Evolutionary conservation across 2,888 invertebrate genomes (phyloP).

Genomic region (Heliconius erato): DNA sequence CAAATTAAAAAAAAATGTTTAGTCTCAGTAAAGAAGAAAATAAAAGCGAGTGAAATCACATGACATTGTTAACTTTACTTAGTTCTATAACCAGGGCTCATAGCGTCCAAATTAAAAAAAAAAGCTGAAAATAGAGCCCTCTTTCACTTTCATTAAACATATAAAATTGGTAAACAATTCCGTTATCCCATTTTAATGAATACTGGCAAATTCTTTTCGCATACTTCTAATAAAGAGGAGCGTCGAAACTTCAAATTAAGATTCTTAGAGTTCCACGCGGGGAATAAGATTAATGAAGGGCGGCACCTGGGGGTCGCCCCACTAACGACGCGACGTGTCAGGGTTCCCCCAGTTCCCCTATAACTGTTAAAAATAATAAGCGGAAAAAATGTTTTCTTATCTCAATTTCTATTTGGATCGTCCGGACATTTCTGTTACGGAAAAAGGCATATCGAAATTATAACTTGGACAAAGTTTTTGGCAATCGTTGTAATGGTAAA

Average conservation of each 20-base stretch:
- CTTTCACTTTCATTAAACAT: slow-evolving; percentile 49
- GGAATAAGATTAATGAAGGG: slow-evolving; percentile 85
- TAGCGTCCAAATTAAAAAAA: not conserved
- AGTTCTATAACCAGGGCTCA: not conserved
- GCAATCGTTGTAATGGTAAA: slow-evolving; percentile 47
- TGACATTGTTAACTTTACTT: not conserved
- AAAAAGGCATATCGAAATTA: slow-evolving; percentile 39
- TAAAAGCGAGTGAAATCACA: not conserved
- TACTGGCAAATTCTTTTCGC: slow-evolving; percentile 81
- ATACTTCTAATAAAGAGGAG: slow-evolving; percentile 84
- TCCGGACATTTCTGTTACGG: slow-evolving; percentile 29
- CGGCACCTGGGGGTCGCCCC: slow-evolving; percentile 76
- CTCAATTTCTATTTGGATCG: slow-evolving; percentile 22
- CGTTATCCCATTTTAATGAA: slow-evolving; percentile 78
- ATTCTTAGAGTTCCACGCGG: slow-evolving; percentile 81
- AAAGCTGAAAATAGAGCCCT: slow-evolving; percentile 17
- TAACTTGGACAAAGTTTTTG: slow-evolving; percentile 47
- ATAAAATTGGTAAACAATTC: slow-evolving; percentile 54
- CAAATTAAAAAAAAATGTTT: no score
- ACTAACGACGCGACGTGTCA: slow-evolving; percentile 73
- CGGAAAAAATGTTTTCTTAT: slow-evolving; percentile 57
- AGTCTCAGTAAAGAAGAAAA: not conserved
- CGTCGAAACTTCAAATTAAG: slow-evolving; percentile 85
- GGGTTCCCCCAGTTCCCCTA: slow-evolving; percentile 49
- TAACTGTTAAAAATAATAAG: slow-evolving; percentile 76